phyloP scores from a whole-genome alignment of 2,113 vertebrate species.

The Pelecanoides urinatrix region DNA sequence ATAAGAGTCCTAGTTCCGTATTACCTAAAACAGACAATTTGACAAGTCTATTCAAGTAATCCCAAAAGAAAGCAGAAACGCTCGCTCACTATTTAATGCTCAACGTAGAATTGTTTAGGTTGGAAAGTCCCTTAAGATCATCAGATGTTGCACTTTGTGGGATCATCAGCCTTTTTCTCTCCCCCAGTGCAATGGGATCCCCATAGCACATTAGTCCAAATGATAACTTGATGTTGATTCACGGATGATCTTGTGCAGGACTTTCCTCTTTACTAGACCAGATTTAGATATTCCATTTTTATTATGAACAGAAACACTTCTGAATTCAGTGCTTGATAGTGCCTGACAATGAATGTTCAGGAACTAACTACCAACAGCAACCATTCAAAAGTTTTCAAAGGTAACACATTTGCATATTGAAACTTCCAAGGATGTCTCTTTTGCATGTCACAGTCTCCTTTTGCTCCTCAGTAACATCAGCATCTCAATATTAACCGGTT shows the following conservation, averaged over 20 bases:
- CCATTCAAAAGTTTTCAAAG: not conserved
- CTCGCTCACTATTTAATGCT: not conserved
- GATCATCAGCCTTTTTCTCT: not conserved
- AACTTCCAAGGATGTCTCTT: not conserved
- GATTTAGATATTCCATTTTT: not conserved
- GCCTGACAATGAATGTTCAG: not conserved
- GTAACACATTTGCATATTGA: not conserved
- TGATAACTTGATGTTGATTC: not conserved
- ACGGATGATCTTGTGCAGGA: not conserved
- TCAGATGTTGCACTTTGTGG: not conserved
- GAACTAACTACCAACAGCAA: not conserved
- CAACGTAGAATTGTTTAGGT: not conserved
- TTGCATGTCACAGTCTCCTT: not conserved
- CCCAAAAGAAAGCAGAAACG: not conserved
- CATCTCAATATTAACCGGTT: not conserved
- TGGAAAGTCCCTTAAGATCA: not conserved
- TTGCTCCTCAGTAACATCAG: not conserved
- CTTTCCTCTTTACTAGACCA: not conserved
- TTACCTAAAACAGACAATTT: not conserved
- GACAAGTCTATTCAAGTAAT: not conserved
- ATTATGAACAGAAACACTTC: not conserved
- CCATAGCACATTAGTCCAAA: accelerated
- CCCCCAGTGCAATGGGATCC: not conserved
- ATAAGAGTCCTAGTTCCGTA: not conserved
- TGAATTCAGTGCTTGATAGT: not conserved